A percentile compares a stretch with the other conserved stretches of the same genome.
phyloP scores from a whole-genome alignment of 1,140 invertebrate species.

The Chymomyza costata region DNA sequence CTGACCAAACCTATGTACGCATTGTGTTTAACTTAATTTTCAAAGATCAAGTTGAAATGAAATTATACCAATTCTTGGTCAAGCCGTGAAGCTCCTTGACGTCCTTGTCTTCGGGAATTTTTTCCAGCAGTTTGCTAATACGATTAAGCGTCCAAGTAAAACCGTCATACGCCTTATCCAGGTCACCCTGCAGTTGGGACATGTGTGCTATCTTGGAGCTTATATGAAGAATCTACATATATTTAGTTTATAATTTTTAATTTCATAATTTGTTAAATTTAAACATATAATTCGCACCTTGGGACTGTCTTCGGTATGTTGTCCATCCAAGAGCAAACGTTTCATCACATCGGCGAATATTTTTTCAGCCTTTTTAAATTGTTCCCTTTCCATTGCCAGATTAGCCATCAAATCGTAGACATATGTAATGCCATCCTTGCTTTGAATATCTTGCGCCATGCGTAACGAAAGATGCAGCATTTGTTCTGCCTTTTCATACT shows the following conservation, averaged over 20 bases:
- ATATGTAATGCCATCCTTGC: conserved; percentile 87
- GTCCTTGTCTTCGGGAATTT: conserved; percentile 55
- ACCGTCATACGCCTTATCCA: conserved; percentile 81
- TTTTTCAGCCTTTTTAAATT: conserved; percentile 88
- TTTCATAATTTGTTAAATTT: no score
- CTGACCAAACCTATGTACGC: conserved; percentile 90
- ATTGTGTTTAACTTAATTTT: background rate
- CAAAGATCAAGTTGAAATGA: conserved; percentile 80
- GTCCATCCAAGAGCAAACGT: conserved; percentile 83
- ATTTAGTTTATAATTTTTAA: background rate
- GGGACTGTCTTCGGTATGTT: conserved; percentile 83
- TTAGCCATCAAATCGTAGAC: conserved; percentile 95
- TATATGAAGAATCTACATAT: conserved; percentile 59
- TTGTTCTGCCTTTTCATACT: conserved; percentile 88
- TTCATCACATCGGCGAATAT: conserved; percentile 89
- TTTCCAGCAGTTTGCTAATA: conserved; percentile 76
- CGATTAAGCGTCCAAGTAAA: conserved; percentile 84
- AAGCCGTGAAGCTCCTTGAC: conserved; percentile 57
- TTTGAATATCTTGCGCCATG: conserved; percentile 86
- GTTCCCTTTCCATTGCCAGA: conserved; percentile 85
- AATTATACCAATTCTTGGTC: conserved; percentile 84
- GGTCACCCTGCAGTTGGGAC: conserved; percentile 79
- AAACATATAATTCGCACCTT: conserved; percentile 80
- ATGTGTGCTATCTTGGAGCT: conserved; percentile 83
- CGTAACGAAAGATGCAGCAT: conserved; percentile 88